These are phyloP conservation scores for Rotaria magnacalcarata DNA, from an alignment of 2,888 invertebrate genomes.

Conservation along the genomic window DNA sequence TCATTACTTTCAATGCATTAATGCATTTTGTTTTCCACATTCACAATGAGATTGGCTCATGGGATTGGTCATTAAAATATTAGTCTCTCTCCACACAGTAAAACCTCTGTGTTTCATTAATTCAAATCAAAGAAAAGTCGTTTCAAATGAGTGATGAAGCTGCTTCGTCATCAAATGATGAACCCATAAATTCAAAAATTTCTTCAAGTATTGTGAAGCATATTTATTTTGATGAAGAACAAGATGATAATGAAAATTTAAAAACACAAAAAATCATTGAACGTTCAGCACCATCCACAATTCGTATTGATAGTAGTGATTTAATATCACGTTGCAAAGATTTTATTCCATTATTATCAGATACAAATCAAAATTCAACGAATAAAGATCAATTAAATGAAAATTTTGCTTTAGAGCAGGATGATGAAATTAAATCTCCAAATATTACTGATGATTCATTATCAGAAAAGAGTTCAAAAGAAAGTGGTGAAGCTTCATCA, in stretches of 20 bases:
- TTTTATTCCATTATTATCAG: constrained; percentile 2
- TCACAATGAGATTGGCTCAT: too few relatives aligned
- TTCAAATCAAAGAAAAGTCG: too few relatives aligned
- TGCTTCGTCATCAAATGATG: too few relatives aligned
- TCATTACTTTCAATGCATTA: too few relatives aligned
- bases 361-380: not conserved
- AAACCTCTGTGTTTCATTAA: too few relatives aligned
- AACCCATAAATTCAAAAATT: too few relatives aligned
- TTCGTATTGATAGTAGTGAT: constrained; percentile 19
- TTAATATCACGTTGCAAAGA: constrained; percentile 24
- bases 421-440: not conserved
- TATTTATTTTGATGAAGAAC: not conserved
- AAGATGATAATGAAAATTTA: too few relatives aligned
- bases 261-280: not conserved
- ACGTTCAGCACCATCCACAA: not conserved
- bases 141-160: too few relatives aligned
- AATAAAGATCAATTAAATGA: not conserved
- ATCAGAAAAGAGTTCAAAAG: not conserved
- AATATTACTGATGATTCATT: not conserved
- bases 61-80: too few relatives aligned
- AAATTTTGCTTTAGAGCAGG: not conserved
- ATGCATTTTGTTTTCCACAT: too few relatives aligned
- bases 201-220: not conserved
- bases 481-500: not conserved
- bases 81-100: too few relatives aligned